These are phyloP conservation scores for Hydra vulgaris DNA, from an alignment of 30 jellyfish, hydroid and myxozoan species.

Conservation along the genomic window DNA sequence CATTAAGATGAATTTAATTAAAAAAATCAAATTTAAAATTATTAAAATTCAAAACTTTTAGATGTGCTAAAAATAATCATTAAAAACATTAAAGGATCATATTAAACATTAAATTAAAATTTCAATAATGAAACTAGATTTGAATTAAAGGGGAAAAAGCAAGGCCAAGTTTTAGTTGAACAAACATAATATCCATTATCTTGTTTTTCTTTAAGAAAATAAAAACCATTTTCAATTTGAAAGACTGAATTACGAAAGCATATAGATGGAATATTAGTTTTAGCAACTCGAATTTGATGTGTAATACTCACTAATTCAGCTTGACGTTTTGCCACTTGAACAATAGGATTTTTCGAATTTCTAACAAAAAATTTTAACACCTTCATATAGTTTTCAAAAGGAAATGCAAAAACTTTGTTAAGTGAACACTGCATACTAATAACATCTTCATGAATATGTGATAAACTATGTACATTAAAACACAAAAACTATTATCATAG, in stretches of 20 bases:
- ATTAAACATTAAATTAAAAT: background rate
- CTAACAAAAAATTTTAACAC: background rate
- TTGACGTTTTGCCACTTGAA: background rate
- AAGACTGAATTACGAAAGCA: background rate
- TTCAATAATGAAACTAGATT: background rate
- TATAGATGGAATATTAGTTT: background rate
- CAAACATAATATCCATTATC: background rate
- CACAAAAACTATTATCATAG: background rate
- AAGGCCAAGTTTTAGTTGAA: background rate
- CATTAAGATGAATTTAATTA: no score
- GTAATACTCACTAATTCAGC: background rate
- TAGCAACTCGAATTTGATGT: background rate
- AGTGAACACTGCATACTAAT: background rate
- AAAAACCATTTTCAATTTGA: background rate
- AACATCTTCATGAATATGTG: background rate
- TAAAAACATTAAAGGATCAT: background rate
- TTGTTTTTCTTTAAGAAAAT: background rate
- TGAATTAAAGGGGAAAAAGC: background rate
- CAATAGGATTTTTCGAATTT: background rate
- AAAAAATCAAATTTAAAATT: background rate
- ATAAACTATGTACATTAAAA: background rate
- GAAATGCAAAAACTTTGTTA: background rate
- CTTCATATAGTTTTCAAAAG: background rate
- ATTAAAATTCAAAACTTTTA: background rate
- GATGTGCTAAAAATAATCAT: background rate